Evolutionary conservation across 2,113 vertebrate species (phyloP), one percentile per base, ranked within the genome.

Genomic region (Dipodomys stephensi): DNA sequence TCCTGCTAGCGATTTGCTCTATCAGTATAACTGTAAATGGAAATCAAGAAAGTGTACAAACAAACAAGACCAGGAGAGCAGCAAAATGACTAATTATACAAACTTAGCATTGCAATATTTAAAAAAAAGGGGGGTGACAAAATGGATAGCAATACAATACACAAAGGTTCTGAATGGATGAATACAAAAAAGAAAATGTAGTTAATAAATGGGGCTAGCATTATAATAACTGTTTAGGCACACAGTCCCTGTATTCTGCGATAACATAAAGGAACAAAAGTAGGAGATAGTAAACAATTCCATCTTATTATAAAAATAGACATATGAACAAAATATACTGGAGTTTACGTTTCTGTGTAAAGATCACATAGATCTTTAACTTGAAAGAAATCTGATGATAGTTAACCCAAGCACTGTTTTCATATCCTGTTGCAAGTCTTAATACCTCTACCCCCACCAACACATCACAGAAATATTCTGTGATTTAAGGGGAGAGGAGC

Each of bases 181-280:
- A 78, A 18, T 72, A 46, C 46, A 88, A 87, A 22, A 9, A 15
- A 46, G 35, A 96, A 84, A 68, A n/a, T 2, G 57, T 80, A 93
- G 32, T 67, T 90, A 30, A 90, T 27, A 46, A 28, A 77, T 68
- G 0, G 6, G 73, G 4, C 25, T 2, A 78, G 13, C 18, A 62
- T 13, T 71, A 92, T 87, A 22, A 69, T 92, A 78, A 87, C 10
- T 74, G 2, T 79, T 72, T 53, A 85, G 20, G 69, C 25, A 92
- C 69, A 28, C 22, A 84, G 32, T 74, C 20, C 18, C 15, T 80
- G 13, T 11, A 39, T 4, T 60, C 27, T 15, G 2, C 11, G 27
- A 30, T 20, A 78, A 93, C 71, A 46, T 71, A 28, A 74, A 68
- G 19, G 74, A 90, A 82, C 27, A 87, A 67, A 81, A 95, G 73